A percentile compares a stretch with the other conserved stretches of the same genome.
These are phyloP conservation scores for Todiramphus chloris DNA, from an alignment of 2,113 vertebrate genomes.

Conservation along the genomic window DNA sequence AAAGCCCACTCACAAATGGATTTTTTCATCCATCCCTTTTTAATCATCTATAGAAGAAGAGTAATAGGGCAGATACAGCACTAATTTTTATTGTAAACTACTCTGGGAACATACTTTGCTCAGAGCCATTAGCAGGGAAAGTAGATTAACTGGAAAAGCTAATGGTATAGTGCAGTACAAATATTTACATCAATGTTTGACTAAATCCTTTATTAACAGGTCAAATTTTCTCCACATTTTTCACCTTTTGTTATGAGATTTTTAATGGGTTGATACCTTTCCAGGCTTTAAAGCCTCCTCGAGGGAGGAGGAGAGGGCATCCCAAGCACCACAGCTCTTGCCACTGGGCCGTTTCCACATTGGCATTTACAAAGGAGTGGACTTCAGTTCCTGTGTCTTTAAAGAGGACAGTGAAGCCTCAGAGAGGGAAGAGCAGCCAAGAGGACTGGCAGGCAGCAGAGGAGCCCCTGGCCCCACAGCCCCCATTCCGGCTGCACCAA, in stretches of 20 bases:
- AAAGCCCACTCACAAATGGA: not conserved
- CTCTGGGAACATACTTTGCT: slow-evolving; percentile 37
- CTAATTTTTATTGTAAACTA: slow-evolving; percentile 55
- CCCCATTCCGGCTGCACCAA: accelerated
- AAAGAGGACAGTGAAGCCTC: accelerated
- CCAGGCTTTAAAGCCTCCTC: not conserved
- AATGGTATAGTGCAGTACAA: slow-evolving; percentile 31
- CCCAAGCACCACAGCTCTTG: accelerated
- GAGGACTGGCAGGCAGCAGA: not conserved
- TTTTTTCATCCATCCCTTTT: not conserved
- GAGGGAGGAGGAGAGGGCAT: not conserved
- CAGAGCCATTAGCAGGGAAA: slow-evolving; percentile 52
- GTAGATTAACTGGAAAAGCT: slow-evolving; percentile 56
- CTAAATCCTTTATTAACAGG: slow-evolving; percentile 53
- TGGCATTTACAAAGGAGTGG: not conserved
- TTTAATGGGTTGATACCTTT: not conserved
- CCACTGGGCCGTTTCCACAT: not conserved
- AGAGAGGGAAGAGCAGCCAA: not conserved
- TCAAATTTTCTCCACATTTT: slow-evolving; percentile 12
- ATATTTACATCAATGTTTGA: slow-evolving; percentile 49
- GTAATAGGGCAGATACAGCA: slow-evolving; percentile 23
- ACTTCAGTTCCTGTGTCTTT: not conserved
- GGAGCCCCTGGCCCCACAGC: accelerated
- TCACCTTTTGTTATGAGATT: slow-evolving; percentile 10
- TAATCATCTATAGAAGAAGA: not conserved